A percentile compares a stretch with the other conserved stretches of the same genome.
Conservation (phyloP, 2,113 vertebrate species). For the Scopus umbretta region DNA sequence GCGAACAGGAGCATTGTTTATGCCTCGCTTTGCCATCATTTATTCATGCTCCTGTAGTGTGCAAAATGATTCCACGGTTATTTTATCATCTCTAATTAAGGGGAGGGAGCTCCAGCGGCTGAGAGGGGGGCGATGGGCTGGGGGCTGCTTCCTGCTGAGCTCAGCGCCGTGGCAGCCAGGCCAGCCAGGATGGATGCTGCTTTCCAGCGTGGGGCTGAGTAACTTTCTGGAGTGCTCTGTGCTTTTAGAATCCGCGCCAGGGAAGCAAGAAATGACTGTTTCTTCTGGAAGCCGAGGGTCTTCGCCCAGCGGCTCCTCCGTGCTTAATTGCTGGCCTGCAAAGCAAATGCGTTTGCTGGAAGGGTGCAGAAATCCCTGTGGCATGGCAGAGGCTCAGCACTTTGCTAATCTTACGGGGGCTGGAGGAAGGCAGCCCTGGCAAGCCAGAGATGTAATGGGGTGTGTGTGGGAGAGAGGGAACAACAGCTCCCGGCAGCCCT, state of each 20-base stretch:
- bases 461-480: neutral
- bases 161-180: neutral
- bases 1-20: neutral
- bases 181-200: neutral
- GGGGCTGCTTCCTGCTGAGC: constrained; percentile 32
- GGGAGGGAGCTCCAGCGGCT: neutral
- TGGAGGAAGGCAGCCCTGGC: neutral
- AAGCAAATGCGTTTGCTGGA: constrained; percentile 16
- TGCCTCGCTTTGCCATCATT: constrained; percentile 17
- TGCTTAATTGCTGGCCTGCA: neutral
- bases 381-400: neutral
- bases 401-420: neutral
- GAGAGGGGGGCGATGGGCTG: neutral
- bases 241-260: neutral
- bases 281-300: neutral
- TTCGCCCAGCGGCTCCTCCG: neutral
- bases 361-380: neutral
- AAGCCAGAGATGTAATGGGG: neutral
- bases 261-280: neutral
- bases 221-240: neutral
- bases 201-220: neutral
- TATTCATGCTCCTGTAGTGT: constrained; percentile 41
- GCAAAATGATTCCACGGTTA: constrained; percentile 13
- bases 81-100: constrained; percentile 56
- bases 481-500: neutral